These are phyloP conservation scores for Gila robusta DNA, from an alignment of 2,797 vertebrate species.

Conservation along the genomic window DNA sequence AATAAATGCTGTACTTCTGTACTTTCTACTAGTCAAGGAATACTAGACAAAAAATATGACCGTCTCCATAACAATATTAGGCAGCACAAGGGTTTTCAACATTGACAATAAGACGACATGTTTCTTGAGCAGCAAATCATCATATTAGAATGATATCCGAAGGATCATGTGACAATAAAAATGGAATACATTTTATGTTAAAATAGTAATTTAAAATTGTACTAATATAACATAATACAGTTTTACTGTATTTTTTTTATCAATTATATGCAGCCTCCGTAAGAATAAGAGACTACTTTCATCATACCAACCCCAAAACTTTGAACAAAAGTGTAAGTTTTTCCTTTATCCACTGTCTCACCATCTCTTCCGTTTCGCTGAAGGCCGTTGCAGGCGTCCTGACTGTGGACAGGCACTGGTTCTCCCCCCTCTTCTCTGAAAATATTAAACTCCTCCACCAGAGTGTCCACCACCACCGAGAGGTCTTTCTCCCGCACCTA, in stretches of 20 bases:
- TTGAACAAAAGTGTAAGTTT: background rate
- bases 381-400: conserved; percentile 82
- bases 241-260: background rate
- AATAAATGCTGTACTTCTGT: background rate
- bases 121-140: background rate
- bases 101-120: background rate
- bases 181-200: fast-evolving
- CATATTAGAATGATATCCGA: background rate
- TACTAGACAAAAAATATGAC: background rate
- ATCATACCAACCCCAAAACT: background rate
- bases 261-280: background rate
- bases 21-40: background rate
- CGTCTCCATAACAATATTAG: background rate
- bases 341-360: conserved; percentile 58
- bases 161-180: background rate
- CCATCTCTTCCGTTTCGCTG: conserved; percentile 85
- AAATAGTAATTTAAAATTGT: background rate
- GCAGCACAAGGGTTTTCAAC: background rate
- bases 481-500: conserved; percentile 94
- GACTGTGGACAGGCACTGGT: conserved; percentile 78
- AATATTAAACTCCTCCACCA: conserved; percentile 91
- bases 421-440: conserved; percentile 91
- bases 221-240: background rate
- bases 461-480: conserved; percentile 87
- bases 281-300: background rate